phyloP scores from a whole-genome alignment of 2,797 vertebrate species.

The Sebastes oblongus region DNA sequence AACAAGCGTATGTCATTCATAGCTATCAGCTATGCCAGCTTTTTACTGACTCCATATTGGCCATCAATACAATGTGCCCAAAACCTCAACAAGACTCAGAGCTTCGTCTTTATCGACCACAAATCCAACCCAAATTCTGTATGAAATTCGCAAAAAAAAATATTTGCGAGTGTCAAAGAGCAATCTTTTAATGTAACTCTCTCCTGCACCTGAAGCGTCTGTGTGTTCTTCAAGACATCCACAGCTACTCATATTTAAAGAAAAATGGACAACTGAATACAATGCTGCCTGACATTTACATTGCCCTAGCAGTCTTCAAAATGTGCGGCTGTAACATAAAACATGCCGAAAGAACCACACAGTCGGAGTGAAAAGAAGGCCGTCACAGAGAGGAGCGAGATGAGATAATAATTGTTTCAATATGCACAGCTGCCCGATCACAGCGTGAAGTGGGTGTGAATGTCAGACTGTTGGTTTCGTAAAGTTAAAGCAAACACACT shows the following conservation, averaged over 20 bases:
- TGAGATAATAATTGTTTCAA: not conserved
- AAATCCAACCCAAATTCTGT: no score
- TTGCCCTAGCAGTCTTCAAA: not conserved
- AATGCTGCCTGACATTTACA: not conserved
- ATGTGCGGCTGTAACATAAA: not conserved
- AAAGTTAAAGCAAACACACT: not conserved
- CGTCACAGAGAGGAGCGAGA: not conserved
- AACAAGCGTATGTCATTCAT: no score
- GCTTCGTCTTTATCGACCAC: no score
- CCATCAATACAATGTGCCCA: no score
- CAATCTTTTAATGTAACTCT: no score
- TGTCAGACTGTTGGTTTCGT: not conserved
- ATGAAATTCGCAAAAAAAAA: no score
- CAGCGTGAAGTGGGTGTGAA: not conserved
- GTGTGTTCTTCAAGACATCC: not conserved
- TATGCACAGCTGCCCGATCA: not conserved
- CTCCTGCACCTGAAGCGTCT: no score
- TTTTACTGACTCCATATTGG: no score
- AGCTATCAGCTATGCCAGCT: no score
- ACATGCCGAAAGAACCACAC: not conserved
- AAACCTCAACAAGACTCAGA: no score
- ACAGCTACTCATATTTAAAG: not conserved
- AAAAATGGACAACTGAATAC: not conserved
- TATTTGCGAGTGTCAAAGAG: no score
- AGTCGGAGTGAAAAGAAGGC: fast-evolving